phyloP scores from a whole-genome alignment of 2,113 vertebrate genomes.

The Lutjanus erythropterus region DNA sequence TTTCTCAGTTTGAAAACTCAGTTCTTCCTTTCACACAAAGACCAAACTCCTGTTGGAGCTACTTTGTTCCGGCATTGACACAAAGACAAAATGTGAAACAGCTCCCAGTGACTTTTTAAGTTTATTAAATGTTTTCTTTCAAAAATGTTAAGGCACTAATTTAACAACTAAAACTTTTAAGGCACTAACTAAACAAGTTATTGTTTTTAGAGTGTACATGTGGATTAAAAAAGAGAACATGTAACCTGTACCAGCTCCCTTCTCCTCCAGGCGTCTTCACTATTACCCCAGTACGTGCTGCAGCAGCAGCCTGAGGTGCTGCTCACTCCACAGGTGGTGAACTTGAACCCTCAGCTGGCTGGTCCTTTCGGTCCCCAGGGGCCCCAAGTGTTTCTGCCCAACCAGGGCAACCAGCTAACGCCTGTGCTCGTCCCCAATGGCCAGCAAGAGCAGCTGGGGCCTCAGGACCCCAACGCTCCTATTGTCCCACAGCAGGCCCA shows the following conservation, averaged over 20 bases:
- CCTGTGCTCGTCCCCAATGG: constrained; percentile 69
- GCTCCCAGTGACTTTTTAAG: no score
- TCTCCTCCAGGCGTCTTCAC: constrained; percentile 64
- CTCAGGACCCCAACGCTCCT: constrained; percentile 71
- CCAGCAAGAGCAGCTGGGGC: constrained; percentile 78
- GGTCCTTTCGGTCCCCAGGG: constrained; percentile 78
- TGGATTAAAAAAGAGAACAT: neutral
- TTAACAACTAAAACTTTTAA: no score
- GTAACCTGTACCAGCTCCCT: neutral
- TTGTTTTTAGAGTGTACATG: no score
- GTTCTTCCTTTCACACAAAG: no score
- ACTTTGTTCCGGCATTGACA: no score
- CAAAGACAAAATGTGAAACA: no score
- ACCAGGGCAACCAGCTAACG: constrained; percentile 78
- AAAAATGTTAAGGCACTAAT: no score
- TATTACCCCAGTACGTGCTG: constrained; percentile 78
- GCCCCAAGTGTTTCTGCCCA: constrained; percentile 75
- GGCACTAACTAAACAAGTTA: no score
- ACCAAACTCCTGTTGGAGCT: no score
- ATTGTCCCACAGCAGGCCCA: constrained; percentile 68
- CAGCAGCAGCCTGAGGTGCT: constrained; percentile 81
- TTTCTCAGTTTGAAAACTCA: no score
- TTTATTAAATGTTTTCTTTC: no score
- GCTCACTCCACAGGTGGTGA: constrained; percentile 80
- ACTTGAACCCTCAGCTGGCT: constrained; percentile 78